Conservation (phyloP, 2,888 invertebrate species). For the Galerucella pusilla region DNA sequence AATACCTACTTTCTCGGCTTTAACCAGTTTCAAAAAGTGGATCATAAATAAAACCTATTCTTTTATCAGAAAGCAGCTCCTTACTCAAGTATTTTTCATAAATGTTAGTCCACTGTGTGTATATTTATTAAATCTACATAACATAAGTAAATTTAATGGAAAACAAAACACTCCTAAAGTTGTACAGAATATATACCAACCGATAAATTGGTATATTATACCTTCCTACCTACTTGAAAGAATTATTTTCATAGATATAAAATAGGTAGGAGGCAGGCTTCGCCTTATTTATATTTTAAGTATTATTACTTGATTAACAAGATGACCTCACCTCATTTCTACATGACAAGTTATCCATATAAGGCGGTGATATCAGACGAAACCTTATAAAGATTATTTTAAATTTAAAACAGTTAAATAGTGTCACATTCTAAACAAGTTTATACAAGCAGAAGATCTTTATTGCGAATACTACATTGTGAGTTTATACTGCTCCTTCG, state of each 20-base stretch:
- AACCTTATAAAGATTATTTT: slow-evolving; percentile 24
- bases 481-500: not conserved
- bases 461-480: not conserved
- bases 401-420: not conserved
- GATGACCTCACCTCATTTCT: slow-evolving; percentile 52
- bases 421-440: not conserved
- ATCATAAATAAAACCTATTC: no score
- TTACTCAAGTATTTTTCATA: not conserved
- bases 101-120: not conserved
- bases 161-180: not conserved
- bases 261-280: not conserved
- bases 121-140: not conserved
- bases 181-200: not conserved
- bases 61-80: no score
- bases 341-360: slow-evolving; percentile 49
- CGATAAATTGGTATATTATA: not conserved
- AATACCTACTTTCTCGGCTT: no score
- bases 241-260: not conserved
- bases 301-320: slow-evolving; percentile 22
- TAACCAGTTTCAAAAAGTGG: no score
- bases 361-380: slow-evolving; percentile 56
- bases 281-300: slow-evolving; percentile 74
- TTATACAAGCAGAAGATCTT: not conserved
- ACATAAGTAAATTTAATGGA: not conserved
- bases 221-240: not conserved